These are phyloP conservation scores for Peucedramus taeniatus DNA, from an alignment of 2,113 vertebrate genomes.

Conservation along the genomic window DNA sequence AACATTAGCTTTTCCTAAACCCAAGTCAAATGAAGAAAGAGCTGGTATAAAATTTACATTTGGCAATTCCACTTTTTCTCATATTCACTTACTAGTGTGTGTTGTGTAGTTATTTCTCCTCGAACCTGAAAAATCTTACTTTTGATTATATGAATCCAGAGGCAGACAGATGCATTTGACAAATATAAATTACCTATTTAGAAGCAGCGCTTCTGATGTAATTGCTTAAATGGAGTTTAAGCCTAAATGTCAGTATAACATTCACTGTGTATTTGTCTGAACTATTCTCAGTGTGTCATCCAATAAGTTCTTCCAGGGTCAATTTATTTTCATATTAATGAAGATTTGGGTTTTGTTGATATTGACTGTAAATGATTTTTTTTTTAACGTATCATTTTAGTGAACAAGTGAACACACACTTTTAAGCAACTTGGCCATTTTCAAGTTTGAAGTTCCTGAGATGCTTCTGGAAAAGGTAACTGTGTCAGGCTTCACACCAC, in stretches of 20 bases:
- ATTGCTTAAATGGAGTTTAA: slow-evolving; percentile 28
- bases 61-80: neutral
- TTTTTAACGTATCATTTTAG: neutral
- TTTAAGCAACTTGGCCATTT: neutral
- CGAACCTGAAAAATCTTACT: neutral
- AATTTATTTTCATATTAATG: neutral
- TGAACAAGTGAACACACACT: neutral
- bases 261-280: slow-evolving; percentile 5
- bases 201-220: neutral
- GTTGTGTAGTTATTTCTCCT: neutral
- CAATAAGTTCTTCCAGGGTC: neutral
- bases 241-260: neutral
- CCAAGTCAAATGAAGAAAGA: neutral
- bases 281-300: neutral
- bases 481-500: neutral
- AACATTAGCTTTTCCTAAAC: slow-evolving; percentile 6
- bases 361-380: neutral
- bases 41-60: neutral
- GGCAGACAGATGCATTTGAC: neutral
- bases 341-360: neutral
- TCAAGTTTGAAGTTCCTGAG: neutral
- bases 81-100: neutral
- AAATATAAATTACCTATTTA: slow-evolving; percentile 36
- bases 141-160: neutral
- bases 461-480: neutral